A percentile compares a stretch with the other conserved stretches of the same genome.
Conservation (phyloP, 92 coral and sea anemone species). For the Palythoa grandis region DNA sequence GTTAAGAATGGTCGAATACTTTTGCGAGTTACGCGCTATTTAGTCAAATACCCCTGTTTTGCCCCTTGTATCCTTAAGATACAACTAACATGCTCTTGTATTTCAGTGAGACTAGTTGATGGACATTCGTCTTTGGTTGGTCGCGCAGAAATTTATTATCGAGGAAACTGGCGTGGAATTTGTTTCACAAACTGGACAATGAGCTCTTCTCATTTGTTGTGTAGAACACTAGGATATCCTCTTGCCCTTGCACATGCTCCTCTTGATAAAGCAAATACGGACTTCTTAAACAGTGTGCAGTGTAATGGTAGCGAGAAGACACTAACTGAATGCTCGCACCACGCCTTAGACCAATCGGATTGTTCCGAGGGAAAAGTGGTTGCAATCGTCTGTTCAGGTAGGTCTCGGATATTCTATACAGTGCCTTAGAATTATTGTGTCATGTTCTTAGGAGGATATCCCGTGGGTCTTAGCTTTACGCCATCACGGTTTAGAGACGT, state of each 20-base stretch:
- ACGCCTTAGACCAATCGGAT: not conserved
- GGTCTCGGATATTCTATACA: not conserved
- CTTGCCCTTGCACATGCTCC: not conserved
- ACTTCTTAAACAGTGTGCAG: not conserved
- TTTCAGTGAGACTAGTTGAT: not conserved
- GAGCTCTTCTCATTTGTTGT: too few species aligned
- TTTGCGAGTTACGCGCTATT: too few species aligned
- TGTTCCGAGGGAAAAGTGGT: not conserved
- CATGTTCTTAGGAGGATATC: too few species aligned
- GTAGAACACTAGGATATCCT: not conserved
- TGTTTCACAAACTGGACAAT: too few species aligned
- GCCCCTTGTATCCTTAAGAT: too few species aligned
- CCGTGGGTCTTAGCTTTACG: too few species aligned
- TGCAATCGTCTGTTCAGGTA: not conserved
- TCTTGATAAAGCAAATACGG: not conserved
- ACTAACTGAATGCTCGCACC: not conserved
- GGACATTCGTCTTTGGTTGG: constrained; percentile 10
- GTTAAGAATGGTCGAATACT: too few species aligned
- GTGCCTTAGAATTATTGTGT: not conserved
- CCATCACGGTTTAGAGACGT: too few species aligned
- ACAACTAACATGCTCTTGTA: not conserved
- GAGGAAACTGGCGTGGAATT: too few species aligned
- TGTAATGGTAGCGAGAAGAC: not conserved
- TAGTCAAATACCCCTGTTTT: too few species aligned
- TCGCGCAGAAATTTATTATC: not conserved